Evolutionary conservation across 2,113 vertebrate species (phyloP), one percentile per base, ranked within the genome.

Genomic region (Varanus salvator): DNA sequence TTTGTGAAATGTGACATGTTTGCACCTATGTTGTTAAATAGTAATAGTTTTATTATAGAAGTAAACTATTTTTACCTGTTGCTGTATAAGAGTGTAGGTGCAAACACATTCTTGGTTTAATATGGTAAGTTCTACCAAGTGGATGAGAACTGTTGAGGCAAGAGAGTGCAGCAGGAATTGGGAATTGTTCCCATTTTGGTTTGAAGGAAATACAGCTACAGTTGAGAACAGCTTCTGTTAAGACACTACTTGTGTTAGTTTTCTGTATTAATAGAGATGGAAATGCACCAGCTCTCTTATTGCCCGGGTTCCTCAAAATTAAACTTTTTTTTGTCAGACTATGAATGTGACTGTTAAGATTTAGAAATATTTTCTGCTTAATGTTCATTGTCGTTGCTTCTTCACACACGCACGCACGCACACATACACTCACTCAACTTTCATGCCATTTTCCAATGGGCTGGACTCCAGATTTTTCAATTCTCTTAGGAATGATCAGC

Each of bases 201-300:
- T 8, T 91, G 86, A 89, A 91, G 82, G 69, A 71, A 80, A 85
- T 86, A n/a, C 90, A 85, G 87, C 90, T 94, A 76, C 87, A 94
- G 80, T 87, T 54, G 52, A 50, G 21, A 48, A 38, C 90, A 90
- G 71, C 76, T 87, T 88, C 31, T 87, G 23, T 92, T 77, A 76
- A 93, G 78, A 86, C 54, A 96, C 88, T 80, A 93, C 89, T 95
- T 94, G 81, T 92, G 93, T 82, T 78, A 64, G 72, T 81, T 0
- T 93, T 95, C 94, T 96, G 91, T 94, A 90, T 95, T 96, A 96
- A 31, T 44, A 48, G 44, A 87, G 15, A 77, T 87, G 69, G 57
- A 72, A 76, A 69, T n/a, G 11, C 44, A 38, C n/a, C n/a, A 71
- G 60, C 48, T 84, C 11, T 31, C 14, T 84, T 66, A 64, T 64